Evolutionary conservation across 35 echinoderm and acorn worm genomes (phyloP).

Genomic region (Ophioderma brevispina): DNA sequence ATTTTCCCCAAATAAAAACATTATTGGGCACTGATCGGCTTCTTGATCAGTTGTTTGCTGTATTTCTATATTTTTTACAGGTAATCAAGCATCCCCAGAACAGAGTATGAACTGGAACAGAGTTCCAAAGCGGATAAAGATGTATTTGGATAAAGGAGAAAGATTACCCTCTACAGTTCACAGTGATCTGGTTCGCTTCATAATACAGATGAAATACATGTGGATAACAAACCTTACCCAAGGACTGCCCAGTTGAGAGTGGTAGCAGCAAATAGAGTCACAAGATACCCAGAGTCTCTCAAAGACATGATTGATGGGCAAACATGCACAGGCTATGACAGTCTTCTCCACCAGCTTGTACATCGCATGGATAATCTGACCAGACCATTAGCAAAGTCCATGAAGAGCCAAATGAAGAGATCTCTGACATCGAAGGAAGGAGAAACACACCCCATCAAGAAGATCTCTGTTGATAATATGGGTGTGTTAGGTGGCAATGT

Average conservation of each 20-base stretch:
- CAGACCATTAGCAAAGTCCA: too few species aligned
- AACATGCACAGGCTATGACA: conserved; percentile 5
- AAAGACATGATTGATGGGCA: background rate
- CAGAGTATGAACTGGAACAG: background rate
- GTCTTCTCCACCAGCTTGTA: too few species aligned
- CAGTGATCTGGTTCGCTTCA: background rate
- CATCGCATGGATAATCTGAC: too few species aligned
- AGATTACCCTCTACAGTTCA: background rate
- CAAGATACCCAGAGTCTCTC: background rate
- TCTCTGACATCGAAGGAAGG: too few species aligned
- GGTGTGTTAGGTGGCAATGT: background rate
- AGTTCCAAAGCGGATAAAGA: background rate
- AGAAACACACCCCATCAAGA: background rate
- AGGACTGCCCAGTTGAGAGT: background rate
- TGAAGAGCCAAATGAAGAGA: too few species aligned
- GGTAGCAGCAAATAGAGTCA: background rate
- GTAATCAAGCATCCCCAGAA: background rate
- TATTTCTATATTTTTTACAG: background rate
- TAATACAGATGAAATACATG: background rate
- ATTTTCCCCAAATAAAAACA: too few species aligned
- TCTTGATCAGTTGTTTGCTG: too few species aligned
- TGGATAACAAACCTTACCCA: conserved; percentile 6
- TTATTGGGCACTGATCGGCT: too few species aligned
- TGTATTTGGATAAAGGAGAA: conserved; percentile 11
- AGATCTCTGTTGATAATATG: background rate